Evolutionary conservation across 2,113 vertebrate species (phyloP).

Genomic region (Lophura nycthemera): DNA sequence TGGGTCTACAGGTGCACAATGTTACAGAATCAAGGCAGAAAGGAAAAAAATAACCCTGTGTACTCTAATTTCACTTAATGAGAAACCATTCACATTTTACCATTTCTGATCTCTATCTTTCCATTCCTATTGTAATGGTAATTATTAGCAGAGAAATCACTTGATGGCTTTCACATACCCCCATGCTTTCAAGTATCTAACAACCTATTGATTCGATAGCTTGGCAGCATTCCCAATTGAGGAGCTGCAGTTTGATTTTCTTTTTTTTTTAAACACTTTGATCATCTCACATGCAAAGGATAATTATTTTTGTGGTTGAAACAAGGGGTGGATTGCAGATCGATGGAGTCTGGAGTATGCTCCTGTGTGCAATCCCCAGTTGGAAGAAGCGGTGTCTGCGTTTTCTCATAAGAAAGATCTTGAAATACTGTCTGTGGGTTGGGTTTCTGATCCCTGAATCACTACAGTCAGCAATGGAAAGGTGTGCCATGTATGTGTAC

Average conservation of each 20-base stretch:
- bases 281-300: neutral
- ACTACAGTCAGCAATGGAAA: neutral
- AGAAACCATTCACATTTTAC: conserved; percentile 43
- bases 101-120: conserved; percentile 56
- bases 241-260: neutral
- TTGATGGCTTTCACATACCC: conserved; percentile 58
- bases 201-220: conserved; percentile 58
- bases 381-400: neutral
- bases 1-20: rapidly evolving
- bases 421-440: neutral
- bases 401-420: neutral
- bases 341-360: neutral
- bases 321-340: neutral
- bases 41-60: neutral
- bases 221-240: conserved; percentile 36
- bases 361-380: neutral
- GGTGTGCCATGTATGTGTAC: neutral
- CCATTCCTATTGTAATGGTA: conserved; percentile 50
- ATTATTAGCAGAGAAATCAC: conserved; percentile 67
- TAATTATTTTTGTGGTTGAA: conserved; percentile 35
- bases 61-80: conserved; percentile 59
- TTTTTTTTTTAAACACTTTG: neutral
- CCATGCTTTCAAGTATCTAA: conserved; percentile 56
- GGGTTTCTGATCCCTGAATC: conserved; percentile 12
- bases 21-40: neutral